A percentile compares a stretch with the other conserved stretches of the same genome.
These are phyloP conservation scores for Leptogaster cylindrica DNA, from an alignment of 2,888 invertebrate species.

Conservation along the genomic window DNA sequence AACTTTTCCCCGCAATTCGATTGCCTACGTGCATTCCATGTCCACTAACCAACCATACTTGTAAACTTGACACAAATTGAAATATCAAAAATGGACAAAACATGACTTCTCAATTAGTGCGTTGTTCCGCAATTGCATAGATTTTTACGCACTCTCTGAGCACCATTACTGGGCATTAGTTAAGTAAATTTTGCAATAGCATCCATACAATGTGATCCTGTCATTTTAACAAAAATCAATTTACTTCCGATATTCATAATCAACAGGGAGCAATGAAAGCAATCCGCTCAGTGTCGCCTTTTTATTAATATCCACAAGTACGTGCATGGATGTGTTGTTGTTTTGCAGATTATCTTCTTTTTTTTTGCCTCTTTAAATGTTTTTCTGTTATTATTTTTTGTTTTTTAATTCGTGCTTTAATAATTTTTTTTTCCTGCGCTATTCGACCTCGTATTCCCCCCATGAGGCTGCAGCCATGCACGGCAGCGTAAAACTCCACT, in stretches of 20 bases:
- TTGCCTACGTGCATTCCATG: neutral
- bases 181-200: conserved; percentile 12
- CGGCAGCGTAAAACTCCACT: neutral
- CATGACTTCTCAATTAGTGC: conserved; percentile 36
- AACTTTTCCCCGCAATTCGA: neutral
- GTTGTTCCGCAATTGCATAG: conserved; percentile 2
- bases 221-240: neutral
- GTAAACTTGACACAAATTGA: conserved; percentile 37
- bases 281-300: conserved; percentile 1
- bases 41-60: conserved; percentile 23
- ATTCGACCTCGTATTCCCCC: conserved; percentile 16
- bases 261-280: neutral
- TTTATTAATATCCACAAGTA: neutral
- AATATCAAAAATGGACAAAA: conserved; percentile 37
- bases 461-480: conserved; percentile 16
- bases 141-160: neutral
- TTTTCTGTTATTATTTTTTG: neutral
- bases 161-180: neutral
- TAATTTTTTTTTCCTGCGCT: too few species aligned
- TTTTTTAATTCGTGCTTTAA: conserved; percentile 5
- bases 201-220: neutral
- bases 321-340: neutral
- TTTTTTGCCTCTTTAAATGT: neutral
- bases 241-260: neutral
- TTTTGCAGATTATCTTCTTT: neutral